Conservation (phyloP, 2,113 vertebrate genomes). For the Phaethon lepturus region DNA sequence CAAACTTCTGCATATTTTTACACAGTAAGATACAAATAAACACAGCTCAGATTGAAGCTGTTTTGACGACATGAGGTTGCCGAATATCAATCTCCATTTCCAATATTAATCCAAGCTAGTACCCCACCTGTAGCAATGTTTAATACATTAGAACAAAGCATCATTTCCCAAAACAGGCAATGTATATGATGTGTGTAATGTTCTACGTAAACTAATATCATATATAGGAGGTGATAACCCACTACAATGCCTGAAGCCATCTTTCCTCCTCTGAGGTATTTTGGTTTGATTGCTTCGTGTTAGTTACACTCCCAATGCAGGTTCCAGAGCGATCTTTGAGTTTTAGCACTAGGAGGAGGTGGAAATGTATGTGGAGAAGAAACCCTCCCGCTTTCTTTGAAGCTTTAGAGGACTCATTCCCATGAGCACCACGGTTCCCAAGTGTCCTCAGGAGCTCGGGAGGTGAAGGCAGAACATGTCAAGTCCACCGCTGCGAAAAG, state of each 20-base stretch:
- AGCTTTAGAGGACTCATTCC: neutral
- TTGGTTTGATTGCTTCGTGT: neutral
- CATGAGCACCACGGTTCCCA: fast-evolving
- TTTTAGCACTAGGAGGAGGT: neutral
- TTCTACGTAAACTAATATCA: neutral
- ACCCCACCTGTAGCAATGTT: neutral
- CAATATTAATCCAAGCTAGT: neutral
- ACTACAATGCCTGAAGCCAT: neutral
- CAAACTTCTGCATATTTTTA: neutral
- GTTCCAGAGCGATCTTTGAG: neutral
- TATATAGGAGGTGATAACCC: neutral
- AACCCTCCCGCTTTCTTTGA: neutral
- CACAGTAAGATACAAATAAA: neutral
- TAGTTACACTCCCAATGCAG: neutral
- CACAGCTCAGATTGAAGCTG: neutral
- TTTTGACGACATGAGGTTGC: neutral
- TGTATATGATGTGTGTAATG: neutral
- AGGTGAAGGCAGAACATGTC: neutral
- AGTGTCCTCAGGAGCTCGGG: neutral
- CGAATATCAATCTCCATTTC: neutral
- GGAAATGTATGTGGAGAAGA: neutral
- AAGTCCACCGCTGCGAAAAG: neutral
- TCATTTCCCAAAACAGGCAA: neutral
- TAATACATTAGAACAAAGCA: neutral
- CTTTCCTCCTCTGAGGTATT: neutral